A percentile compares a stretch with the other conserved stretches of the same genome.
Evolutionary conservation across 2,797 vertebrate species (phyloP).

Genomic region (Mallotus villosus): DNA sequence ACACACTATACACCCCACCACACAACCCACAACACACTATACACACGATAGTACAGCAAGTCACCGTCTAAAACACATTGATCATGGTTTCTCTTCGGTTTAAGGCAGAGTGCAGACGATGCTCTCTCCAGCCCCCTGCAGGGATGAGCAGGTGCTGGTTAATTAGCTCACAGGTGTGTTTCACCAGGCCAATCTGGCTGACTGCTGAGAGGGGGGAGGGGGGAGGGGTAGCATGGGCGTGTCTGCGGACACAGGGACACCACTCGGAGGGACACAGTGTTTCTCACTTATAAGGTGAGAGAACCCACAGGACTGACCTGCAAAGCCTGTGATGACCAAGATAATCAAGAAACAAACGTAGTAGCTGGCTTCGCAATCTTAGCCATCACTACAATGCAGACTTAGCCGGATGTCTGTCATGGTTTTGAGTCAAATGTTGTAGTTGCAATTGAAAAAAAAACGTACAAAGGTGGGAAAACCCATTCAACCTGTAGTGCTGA

Average conservation of each 20-base stretch:
- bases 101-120: slow-evolving; percentile 23
- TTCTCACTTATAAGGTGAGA: too few relatives aligned
- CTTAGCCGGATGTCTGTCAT: too few relatives aligned
- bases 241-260: slow-evolving; percentile 44
- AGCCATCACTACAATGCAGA: not conserved
- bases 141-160: slow-evolving; percentile 64
- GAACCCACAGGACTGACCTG: too few relatives aligned
- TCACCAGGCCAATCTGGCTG: slow-evolving; percentile 58
- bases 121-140: slow-evolving; percentile 28
- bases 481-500: too few relatives aligned
- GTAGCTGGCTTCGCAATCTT: too few relatives aligned
- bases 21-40: not conserved
- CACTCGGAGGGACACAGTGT: slow-evolving; percentile 6
- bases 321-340: too few relatives aligned
- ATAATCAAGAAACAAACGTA: too few relatives aligned
- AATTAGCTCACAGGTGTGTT: slow-evolving; percentile 60
- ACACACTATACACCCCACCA: too few relatives aligned
- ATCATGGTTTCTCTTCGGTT: not conserved
- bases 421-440: too few relatives aligned
- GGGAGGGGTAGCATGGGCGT: slow-evolving; percentile 27
- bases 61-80: too few relatives aligned
- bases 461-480: too few relatives aligned
- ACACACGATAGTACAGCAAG: not conserved
- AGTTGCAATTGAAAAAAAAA: too few relatives aligned
- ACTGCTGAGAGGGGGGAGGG: slow-evolving; percentile 27